Evolutionary conservation across 2,113 vertebrate species (phyloP).

Genomic region (Eulemur rufifrons): DNA sequence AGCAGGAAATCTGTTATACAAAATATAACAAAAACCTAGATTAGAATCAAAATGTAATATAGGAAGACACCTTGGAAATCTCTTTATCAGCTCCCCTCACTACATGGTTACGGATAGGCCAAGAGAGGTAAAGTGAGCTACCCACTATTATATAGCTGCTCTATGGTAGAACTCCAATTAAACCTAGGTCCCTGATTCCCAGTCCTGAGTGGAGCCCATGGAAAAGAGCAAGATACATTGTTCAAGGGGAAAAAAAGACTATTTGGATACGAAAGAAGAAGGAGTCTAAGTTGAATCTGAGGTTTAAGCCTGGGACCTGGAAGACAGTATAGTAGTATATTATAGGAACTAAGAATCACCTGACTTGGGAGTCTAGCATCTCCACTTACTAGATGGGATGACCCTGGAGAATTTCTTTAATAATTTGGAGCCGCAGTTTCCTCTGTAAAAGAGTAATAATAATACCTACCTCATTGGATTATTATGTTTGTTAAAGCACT

Average conservation of each 20-base stretch:
- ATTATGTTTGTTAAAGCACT: neutral
- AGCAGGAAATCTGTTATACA: neutral
- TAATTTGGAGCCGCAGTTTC: neutral
- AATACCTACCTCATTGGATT: neutral
- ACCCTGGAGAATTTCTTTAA: neutral
- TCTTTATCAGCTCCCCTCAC: neutral
- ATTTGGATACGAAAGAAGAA: neutral
- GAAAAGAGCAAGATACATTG: neutral
- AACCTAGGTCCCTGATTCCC: neutral
- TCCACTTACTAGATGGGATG: neutral
- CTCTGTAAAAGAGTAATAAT: neutral
- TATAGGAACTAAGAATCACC: neutral
- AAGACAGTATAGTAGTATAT: neutral
- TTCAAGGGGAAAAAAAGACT: neutral
- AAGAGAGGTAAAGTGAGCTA: neutral
- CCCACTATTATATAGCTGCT: neutral
- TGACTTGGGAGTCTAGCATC: neutral
- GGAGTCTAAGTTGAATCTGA: neutral
- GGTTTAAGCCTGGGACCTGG: neutral
- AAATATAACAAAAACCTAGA: neutral
- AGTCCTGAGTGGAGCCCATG: neutral
- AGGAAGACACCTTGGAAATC: neutral
- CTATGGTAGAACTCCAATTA: neutral
- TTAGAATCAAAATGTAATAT: neutral
- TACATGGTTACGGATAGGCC: neutral